Base-by-base conservation (phyloP, 2,113 vertebrate genomes). In the Chitala chitala region DNA sequence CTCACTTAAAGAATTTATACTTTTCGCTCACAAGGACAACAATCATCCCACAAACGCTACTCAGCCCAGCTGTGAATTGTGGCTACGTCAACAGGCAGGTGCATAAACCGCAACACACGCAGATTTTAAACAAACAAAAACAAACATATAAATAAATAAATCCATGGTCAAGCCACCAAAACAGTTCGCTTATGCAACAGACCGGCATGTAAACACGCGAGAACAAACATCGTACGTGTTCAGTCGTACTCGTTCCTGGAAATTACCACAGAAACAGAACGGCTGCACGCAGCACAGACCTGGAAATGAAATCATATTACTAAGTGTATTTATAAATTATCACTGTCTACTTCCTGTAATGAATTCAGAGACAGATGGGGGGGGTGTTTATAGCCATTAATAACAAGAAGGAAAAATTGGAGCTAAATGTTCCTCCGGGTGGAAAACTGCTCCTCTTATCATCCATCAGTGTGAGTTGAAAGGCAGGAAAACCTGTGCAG, bases 261-360 rank as follows among this genome's bases (percentile, higher is more conserved):
- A 88, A 88, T 82, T 80, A 81, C 78, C 78, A 81, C 77, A 74
- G 73, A 84, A 86, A 89, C 82, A 83, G 79, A 84, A 83, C 59
- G 65, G 77, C 77, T 74, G 69, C 77, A 82, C n/a, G 71, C 77
- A 78, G 76, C 64, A 71, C 77, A 84, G 82, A 81, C 84, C 84
- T 82, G 82, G 82, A 80, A 88, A 83, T 78, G 71, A 88, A 79
- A 80, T 81, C 80, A 79, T 72, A 72, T 83, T 75, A 61, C 83
- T 79, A 71, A 84, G 84, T 84, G 82, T 86, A 83, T 86, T 89
- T 86, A 86, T 86, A 79, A 86, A 88, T 87, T 84, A 89, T 85
- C 84, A 79, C 84, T 84, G 82, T 84, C 85, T 85, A 84, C 83
- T 86, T 82, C 81, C 84, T 82, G 78, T 84, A 81, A 82, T 86